phyloP scores from a whole-genome alignment of 2,888 invertebrate genomes.

The Nomada goodeniana region DNA sequence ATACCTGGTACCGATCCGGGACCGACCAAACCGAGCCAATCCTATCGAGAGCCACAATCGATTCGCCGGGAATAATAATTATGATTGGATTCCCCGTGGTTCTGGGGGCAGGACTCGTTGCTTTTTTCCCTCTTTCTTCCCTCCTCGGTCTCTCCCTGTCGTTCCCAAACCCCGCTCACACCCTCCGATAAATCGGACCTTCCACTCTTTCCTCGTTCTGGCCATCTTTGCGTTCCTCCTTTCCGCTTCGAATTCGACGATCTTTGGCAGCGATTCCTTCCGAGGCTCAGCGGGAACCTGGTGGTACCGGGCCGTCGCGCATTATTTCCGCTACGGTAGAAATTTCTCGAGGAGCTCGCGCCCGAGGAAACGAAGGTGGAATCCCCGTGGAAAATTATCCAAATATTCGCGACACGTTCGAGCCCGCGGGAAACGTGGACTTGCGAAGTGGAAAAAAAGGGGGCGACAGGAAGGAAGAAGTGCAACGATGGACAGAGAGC shows the following conservation, averaged over 20 bases:
- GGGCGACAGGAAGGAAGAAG: not conserved
- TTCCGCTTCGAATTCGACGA: not conserved
- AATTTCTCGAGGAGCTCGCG: not conserved
- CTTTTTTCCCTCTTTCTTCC: constrained; percentile 52
- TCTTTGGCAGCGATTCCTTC: not conserved
- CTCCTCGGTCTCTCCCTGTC: constrained; percentile 27
- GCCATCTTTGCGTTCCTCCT: constrained; percentile 62
- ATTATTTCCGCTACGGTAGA: not conserved
- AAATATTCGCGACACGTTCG: constrained; percentile 34
- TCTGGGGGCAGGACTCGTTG: constrained; percentile 77
- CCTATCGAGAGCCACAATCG: constrained; percentile 83
- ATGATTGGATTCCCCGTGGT: constrained; percentile 83
- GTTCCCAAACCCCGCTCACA: constrained; percentile 10
- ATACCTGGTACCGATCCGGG: constrained; percentile 60
- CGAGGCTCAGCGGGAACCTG: not conserved
- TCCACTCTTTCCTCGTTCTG: constrained; percentile 13
- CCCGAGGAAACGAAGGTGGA: fast-evolving
- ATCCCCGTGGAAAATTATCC: constrained; percentile 2
- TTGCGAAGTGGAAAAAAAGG: not conserved
- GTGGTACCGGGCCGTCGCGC: not conserved
- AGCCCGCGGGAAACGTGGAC: not conserved
- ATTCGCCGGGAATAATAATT: constrained; percentile 83
- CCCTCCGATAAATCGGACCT: constrained; percentile 48
- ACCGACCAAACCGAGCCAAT: constrained; percentile 76
- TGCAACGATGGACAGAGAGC: constrained; percentile 7